phyloP scores from a whole-genome alignment of 2,888 invertebrate genomes.

The Pseudococcus viburni region DNA sequence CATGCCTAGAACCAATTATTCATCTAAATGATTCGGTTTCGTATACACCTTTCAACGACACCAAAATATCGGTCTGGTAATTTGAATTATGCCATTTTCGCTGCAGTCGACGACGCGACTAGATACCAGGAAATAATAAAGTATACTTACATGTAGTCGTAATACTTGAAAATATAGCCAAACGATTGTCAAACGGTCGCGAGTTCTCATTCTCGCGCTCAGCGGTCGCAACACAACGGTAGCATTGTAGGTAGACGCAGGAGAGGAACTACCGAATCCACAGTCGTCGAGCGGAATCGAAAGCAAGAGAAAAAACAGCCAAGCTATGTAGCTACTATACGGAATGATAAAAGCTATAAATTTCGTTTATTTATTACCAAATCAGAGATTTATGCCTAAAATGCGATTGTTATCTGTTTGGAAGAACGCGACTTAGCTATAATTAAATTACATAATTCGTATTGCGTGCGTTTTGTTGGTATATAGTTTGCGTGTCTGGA shows the following conservation, averaged over 20 bases:
- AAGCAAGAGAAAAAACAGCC: neutral
- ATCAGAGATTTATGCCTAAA: conserved; percentile 65
- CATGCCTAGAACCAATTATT: neutral
- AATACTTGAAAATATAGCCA: conserved; percentile 24
- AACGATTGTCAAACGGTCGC: conserved; percentile 27
- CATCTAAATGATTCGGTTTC: conserved; percentile 7
- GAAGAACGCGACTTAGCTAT: conserved; percentile 60
- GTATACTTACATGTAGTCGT: neutral
- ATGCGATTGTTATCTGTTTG: conserved; percentile 61
- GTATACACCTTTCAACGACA: conserved; percentile 12
- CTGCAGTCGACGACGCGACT: conserved; percentile 3
- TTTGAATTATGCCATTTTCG: conserved; percentile 41
- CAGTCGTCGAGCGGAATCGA: neutral
- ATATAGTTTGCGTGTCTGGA: conserved; percentile 29
- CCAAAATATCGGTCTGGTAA: conserved; percentile 10
- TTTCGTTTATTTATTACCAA: conserved; percentile 65
- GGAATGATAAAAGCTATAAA: conserved; percentile 64
- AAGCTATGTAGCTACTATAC: neutral
- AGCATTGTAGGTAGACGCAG: conserved; percentile 7
- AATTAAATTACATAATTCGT: conserved; percentile 66
- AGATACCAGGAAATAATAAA: conserved; percentile 44
- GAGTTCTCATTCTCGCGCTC: neutral
- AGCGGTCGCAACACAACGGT: neutral
- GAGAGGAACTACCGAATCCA: conserved; percentile 15
- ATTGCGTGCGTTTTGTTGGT: conserved; percentile 59